phyloP scores from a whole-genome alignment of 2,888 invertebrate genomes.

The Microctonus hyperodae region DNA sequence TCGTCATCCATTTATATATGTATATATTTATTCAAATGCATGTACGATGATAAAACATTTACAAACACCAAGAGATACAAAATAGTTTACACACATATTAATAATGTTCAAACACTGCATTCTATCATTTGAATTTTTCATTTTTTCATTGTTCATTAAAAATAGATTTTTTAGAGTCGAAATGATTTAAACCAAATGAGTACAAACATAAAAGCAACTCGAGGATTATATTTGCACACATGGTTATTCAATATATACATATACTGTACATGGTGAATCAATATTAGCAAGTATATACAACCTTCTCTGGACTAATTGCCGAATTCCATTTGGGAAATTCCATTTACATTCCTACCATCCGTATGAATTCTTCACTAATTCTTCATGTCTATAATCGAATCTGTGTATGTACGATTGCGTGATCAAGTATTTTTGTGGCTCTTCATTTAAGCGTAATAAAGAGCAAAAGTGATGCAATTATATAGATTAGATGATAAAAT shows the following conservation, averaged over 20 bases:
- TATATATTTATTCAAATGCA: too few relatives aligned
- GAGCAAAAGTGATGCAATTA: too few relatives aligned
- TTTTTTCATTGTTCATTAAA: too few relatives aligned
- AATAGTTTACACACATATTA: too few relatives aligned
- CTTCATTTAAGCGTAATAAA: not conserved
- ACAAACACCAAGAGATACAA: too few relatives aligned
- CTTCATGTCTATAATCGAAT: not conserved
- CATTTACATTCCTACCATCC: not conserved
- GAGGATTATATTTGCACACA: not conserved
- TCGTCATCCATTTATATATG: too few relatives aligned
- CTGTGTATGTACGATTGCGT: not conserved
- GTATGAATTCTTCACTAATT: constrained; percentile 21
- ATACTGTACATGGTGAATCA: not conserved
- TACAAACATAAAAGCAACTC: not conserved
- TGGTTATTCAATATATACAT: too few relatives aligned
- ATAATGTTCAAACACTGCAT: too few relatives aligned
- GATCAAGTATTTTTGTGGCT: constrained; percentile 5
- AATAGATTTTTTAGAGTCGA: too few relatives aligned
- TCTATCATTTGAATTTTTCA: too few relatives aligned
- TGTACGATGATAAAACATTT: too few relatives aligned
- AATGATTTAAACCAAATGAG: too few relatives aligned
- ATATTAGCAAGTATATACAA: constrained; percentile 33
- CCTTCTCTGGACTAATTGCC: constrained; percentile 35
- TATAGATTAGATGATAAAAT: not conserved
- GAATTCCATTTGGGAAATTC: constrained; percentile 28